Conservation (phyloP, 2,888 invertebrate species). For the Ophion ventricosus region DNA sequence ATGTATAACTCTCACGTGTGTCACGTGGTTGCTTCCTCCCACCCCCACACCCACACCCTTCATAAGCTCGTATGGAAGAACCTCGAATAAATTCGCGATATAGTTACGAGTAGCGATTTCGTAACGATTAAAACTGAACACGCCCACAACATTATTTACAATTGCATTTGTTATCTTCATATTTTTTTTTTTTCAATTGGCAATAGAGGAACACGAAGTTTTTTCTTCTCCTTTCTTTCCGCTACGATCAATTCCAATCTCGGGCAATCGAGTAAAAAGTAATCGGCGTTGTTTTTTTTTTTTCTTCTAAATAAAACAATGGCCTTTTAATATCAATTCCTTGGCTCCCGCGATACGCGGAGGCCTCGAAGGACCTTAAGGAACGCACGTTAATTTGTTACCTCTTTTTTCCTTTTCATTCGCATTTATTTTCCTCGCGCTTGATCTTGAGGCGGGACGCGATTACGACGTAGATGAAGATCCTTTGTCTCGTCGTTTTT, state of each 20-base stretch:
- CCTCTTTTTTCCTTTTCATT: not conserved
- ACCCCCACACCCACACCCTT: not conserved
- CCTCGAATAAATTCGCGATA: constrained; percentile 54
- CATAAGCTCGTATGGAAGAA: constrained; percentile 62
- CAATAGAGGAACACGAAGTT: constrained; percentile 15
- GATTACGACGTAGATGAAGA: constrained; percentile 14
- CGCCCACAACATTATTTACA: constrained; percentile 19
- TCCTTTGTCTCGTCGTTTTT: not conserved
- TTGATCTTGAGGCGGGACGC: too few relatives aligned
- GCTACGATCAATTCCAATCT: constrained; percentile 11
- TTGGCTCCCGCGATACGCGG: not conserved
- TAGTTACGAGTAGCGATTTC: constrained; percentile 22
- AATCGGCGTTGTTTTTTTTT: too few relatives aligned
- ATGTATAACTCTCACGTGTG: not conserved
- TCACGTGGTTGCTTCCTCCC: not conserved
- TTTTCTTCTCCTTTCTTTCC: not conserved
- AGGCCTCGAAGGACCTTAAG: not conserved
- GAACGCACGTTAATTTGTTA: not conserved
- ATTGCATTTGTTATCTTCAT: not conserved
- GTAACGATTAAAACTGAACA: constrained; percentile 10
- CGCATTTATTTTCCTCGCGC: not conserved
- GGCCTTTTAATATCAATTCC: constrained; percentile 28
- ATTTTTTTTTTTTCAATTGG: constrained; percentile 18
- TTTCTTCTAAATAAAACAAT: not conserved
- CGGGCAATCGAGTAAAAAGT: not conserved